These are phyloP conservation scores for Drosophila baimaii DNA, from an alignment of 1,140 invertebrate species.

Conservation along the genomic window DNA sequence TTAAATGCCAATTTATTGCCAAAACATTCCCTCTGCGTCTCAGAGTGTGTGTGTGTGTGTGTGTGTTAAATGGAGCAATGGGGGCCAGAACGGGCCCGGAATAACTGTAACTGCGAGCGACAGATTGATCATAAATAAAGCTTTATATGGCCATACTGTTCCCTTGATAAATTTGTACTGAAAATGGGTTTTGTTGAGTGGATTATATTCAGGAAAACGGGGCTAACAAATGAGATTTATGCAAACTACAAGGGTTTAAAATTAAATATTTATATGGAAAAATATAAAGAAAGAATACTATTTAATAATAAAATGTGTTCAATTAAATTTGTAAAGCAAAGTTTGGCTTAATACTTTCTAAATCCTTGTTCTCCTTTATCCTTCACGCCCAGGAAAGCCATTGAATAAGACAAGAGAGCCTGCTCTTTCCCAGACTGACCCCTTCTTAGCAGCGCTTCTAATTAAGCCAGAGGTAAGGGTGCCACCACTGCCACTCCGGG, in stretches of 20 bases:
- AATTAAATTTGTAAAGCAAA: too few species aligned
- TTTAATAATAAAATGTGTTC: too few species aligned
- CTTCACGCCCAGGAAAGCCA: not conserved
- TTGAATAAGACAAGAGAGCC: not conserved
- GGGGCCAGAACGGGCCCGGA: slow-evolving; percentile 27
- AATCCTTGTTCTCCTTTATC: too few species aligned
- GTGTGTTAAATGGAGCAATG: slow-evolving; percentile 55
- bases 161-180: slow-evolving; percentile 36
- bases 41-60: slow-evolving; percentile 1
- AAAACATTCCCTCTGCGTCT: slow-evolving; percentile 46
- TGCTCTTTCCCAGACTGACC: not conserved
- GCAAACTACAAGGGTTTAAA: too few species aligned
- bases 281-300: too few species aligned
- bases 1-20: slow-evolving; percentile 84
- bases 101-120: slow-evolving; percentile 65
- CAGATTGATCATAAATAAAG: slow-evolving; percentile 71
- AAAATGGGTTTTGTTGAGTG: not conserved
- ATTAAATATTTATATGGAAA: too few species aligned
- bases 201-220: not conserved
- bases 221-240: not conserved
- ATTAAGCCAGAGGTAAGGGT: slow-evolving; percentile 23
- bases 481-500: not conserved
- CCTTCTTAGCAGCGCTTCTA: slow-evolving; percentile 6
- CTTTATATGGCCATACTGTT: slow-evolving; percentile 19
- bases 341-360: too few species aligned